Evolutionary conservation across 2,113 vertebrate species (phyloP).

Genomic region (Bubo scandiacus): DNA sequence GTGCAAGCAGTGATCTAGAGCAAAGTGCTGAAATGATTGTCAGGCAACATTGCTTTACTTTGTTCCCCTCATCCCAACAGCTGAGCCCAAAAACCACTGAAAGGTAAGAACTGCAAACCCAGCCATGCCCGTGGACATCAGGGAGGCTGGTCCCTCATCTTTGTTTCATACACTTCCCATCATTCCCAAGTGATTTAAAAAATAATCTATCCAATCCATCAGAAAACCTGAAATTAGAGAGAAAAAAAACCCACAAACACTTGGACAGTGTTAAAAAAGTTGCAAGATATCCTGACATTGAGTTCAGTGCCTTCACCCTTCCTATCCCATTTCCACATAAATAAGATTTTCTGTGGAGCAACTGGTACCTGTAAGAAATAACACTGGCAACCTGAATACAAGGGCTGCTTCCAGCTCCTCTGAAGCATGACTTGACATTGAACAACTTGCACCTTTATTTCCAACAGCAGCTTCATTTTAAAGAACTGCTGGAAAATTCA

Average conservation of each 20-base stretch:
- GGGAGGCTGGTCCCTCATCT: background rate
- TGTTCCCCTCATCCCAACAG: background rate
- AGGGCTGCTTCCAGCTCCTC: background rate
- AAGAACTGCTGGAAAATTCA: conserved; percentile 25
- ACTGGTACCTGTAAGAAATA: background rate
- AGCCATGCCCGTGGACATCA: background rate
- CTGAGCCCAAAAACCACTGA: background rate
- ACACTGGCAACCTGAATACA: background rate
- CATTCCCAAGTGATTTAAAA: background rate
- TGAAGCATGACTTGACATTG: background rate
- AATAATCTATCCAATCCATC: background rate
- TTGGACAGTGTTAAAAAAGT: background rate
- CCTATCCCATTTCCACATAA: background rate
- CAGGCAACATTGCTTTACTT: background rate
- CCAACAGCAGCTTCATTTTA: conserved; percentile 6
- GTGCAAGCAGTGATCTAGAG: background rate
- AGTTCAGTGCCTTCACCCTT: background rate
- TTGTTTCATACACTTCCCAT: background rate
- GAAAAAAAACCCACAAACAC: fast-evolving
- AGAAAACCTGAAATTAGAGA: background rate
- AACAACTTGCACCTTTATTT: background rate
- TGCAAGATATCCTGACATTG: background rate
- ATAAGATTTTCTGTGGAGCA: background rate
- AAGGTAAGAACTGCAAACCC: background rate
- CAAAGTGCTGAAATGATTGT: background rate